These are phyloP conservation scores for Gastracanthus pulcherrimus DNA, from an alignment of 2,888 invertebrate species.

Conservation along the genomic window DNA sequence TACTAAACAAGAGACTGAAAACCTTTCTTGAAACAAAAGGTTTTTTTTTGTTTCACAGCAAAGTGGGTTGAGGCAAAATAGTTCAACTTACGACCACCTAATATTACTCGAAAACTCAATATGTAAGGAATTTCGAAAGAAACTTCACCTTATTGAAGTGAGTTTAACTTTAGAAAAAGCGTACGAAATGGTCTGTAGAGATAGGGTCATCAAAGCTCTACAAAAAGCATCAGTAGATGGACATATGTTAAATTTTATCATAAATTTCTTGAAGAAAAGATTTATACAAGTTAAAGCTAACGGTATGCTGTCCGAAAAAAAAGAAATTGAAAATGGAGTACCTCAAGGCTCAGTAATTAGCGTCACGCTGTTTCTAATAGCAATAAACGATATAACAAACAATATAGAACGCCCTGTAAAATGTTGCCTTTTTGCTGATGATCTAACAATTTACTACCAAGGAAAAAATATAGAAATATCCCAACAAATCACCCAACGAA, in stretches of 20 bases:
- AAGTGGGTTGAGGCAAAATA: slow-evolving; percentile 48
- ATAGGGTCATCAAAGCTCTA: slow-evolving; percentile 48
- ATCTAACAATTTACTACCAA: slow-evolving; percentile 9
- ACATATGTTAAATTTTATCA: slow-evolving; percentile 39
- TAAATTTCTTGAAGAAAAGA: slow-evolving; percentile 55
- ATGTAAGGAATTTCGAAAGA: slow-evolving; percentile 42
- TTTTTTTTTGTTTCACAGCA: slow-evolving; percentile 26
- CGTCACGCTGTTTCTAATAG: neutral
- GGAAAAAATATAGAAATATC: neutral
- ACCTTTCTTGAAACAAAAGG: slow-evolving; percentile 43
- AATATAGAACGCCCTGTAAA: neutral
- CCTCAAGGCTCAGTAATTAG: neutral
- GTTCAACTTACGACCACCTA: slow-evolving; percentile 47
- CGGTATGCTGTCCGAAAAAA: neutral
- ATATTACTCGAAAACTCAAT: slow-evolving; percentile 38
- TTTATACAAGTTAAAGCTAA: neutral
- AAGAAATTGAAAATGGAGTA: neutral
- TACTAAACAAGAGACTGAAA: slow-evolving; percentile 49
- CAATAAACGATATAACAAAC: neutral
- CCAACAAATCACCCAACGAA: neutral
- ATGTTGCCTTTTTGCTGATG: slow-evolving; percentile 20
- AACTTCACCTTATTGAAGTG: slow-evolving; percentile 54
- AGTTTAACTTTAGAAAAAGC: slow-evolving; percentile 32
- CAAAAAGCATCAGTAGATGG: slow-evolving; percentile 36
- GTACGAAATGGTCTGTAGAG: slow-evolving; percentile 55